Evolutionary conservation across 1,140 invertebrate species (phyloP), one percentile per base, ranked within the genome.

Genomic region (Drosophila arizonae): DNA sequence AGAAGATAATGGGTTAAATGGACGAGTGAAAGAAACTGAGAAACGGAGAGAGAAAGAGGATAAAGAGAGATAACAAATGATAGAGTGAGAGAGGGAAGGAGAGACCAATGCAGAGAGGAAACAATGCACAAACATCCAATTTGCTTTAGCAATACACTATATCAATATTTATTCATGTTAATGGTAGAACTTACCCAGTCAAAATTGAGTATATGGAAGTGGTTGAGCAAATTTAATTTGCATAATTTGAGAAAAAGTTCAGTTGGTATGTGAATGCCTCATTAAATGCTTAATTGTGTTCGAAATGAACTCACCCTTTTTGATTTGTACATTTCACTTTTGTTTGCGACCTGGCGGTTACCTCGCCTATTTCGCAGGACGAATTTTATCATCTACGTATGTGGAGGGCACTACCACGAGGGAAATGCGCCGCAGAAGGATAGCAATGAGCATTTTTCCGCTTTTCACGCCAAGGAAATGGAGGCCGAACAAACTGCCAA

Each of bases 261-360:
- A 21, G 45, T 39, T 55, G 21, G 55, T 48, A 24, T 48, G 11
- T 26, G 9, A 54, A 48, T 55, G 67, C 39, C 13, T 50, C 67
- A 63, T 69, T 69, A 48, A 69, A 39, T 67, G 64, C 50, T 39
- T 72, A 72, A 72, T 68, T 72, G 50, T 39, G 36, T 15, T 48
- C 56, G 57, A 67, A 72, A 67, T 72, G 54, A 61, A 5, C 56
- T n/a, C 36, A 24, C 39, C 54, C 65, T 21, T n/a, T 60, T 52
- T 11, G 0, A 39, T 39, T 36, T 33, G 2, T 5, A 11, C 4
- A 15, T n/a, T 33, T 4, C 11, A 11, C 4, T 39, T n/a, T 45
- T 17, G 33, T 4, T 4, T 64, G 15, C 6, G 2, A 39, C 36
- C 10, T 39, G 36, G 10, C 11, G 46, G 41, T 45, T 67, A 73